Conservation (phyloP, 2,797 vertebrate genomes). For the Pseudochirops cupreus region DNA sequence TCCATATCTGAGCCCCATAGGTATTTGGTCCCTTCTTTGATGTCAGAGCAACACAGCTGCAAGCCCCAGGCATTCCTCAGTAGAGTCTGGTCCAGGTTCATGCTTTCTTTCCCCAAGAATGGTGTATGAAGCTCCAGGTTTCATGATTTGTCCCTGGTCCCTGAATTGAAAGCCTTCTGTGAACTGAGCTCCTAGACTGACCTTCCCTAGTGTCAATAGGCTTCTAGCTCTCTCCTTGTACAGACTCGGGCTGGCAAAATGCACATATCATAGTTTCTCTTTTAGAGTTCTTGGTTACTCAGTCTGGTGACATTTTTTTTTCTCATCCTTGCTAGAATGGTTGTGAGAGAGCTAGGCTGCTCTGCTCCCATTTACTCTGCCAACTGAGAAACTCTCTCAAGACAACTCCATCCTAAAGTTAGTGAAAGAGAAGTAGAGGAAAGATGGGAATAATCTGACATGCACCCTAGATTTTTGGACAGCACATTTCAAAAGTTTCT, state of each 20-base stretch:
- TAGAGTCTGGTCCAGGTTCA: neutral
- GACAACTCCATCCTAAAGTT: neutral
- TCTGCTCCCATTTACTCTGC: neutral
- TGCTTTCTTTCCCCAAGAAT: neutral
- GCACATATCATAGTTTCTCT: neutral
- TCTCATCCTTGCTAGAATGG: neutral
- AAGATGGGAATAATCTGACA: neutral
- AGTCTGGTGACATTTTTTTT: neutral
- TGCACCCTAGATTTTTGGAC: neutral
- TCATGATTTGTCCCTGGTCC: neutral
- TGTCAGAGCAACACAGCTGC: neutral
- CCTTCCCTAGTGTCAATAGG: neutral
- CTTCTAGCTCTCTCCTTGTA: neutral
- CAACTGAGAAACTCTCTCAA: neutral
- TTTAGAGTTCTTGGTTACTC: neutral
- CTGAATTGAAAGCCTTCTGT: neutral
- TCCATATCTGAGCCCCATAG: neutral
- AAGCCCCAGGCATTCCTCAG: neutral
- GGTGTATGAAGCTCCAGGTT: neutral
- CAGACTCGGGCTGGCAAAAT: neutral
- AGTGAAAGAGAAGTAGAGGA: neutral
- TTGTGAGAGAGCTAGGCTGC: neutral
- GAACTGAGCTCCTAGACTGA: neutral
- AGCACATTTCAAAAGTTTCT: neutral
- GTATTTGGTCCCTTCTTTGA: neutral